phyloP scores from a whole-genome alignment of 2,113 vertebrate genomes.

The Craseonycteris thonglongyai region DNA sequence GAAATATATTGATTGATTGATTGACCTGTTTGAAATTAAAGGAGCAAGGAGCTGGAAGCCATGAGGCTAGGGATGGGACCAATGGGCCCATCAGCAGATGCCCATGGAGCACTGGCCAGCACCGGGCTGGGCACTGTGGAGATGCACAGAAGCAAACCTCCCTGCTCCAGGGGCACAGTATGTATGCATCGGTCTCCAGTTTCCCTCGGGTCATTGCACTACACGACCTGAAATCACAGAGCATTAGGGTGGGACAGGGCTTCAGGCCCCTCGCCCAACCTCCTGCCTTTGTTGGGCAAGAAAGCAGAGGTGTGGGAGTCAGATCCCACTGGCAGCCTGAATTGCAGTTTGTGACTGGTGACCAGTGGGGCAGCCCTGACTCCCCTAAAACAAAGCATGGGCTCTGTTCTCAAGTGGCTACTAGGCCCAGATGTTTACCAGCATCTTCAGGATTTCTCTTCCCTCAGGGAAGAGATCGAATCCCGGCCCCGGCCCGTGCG shows the following conservation, averaged over 20 bases:
- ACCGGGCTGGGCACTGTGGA: background rate
- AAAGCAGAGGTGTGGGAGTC: background rate
- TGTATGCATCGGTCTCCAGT: accelerated
- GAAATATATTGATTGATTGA: slow-evolving; percentile 38
- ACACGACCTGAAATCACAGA: too few relatives aligned
- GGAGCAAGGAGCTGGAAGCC: slow-evolving; percentile 35
- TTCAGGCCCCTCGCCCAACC: background rate
- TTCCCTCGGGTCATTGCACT: background rate
- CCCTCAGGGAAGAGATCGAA: too few relatives aligned
- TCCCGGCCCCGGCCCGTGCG: too few relatives aligned
- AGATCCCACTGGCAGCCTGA: accelerated
- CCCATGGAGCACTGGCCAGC: background rate
- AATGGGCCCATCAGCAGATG: slow-evolving; percentile 10
- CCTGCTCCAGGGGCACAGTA: background rate
- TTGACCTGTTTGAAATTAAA: slow-evolving; percentile 54
- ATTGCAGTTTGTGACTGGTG: background rate
- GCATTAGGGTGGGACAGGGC: too few relatives aligned
- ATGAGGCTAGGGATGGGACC: background rate
- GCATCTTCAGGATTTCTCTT: background rate
- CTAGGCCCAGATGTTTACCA: too few relatives aligned
- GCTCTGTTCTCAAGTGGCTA: background rate
- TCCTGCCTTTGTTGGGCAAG: accelerated
- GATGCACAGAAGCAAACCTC: background rate
- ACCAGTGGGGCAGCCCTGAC: background rate
- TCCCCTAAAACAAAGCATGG: accelerated